These are phyloP conservation scores for Andrena fulva DNA, from an alignment of 2,888 invertebrate genomes.

Conservation along the genomic window DNA sequence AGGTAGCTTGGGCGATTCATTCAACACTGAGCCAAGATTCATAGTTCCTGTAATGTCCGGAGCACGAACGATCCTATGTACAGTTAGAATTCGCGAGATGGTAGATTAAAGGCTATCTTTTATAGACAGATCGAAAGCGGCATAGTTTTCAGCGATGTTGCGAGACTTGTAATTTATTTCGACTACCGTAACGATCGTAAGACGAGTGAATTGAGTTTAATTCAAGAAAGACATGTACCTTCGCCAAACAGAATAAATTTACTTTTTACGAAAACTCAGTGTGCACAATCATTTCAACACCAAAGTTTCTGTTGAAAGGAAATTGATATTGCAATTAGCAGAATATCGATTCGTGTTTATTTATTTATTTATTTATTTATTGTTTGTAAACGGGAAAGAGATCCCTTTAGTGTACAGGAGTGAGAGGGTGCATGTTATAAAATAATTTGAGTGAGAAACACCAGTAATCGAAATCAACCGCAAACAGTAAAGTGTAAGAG, in stretches of 20 bases:
- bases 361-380: too few relatives aligned
- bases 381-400: too few relatives aligned
- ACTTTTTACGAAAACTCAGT: conserved; percentile 46
- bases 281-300: too few relatives aligned
- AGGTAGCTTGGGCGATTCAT: conserved; percentile 16
- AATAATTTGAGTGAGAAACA: too few relatives aligned
- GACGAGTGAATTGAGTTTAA: conserved; percentile 27
- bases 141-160: neutral
- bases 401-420: too few relatives aligned
- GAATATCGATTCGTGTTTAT: too few relatives aligned
- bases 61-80: conserved; percentile 33
- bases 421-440: too few relatives aligned
- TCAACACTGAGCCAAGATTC: conserved; percentile 37
- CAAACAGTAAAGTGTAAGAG: too few relatives aligned
- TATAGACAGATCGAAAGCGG: neutral
- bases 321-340: too few relatives aligned
- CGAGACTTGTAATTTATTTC: conserved; percentile 22
- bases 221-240: conserved; percentile 44
- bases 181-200: neutral
- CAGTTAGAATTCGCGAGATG: conserved; percentile 10
- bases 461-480: too few relatives aligned
- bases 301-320: too few relatives aligned
- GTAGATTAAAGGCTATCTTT: conserved; percentile 26
- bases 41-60: conserved; percentile 55
- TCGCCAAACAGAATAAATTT: conserved; percentile 53